Base-by-base conservation (phyloP, 1,140 invertebrate species). In the Drosophila kurseongensis region DNA sequence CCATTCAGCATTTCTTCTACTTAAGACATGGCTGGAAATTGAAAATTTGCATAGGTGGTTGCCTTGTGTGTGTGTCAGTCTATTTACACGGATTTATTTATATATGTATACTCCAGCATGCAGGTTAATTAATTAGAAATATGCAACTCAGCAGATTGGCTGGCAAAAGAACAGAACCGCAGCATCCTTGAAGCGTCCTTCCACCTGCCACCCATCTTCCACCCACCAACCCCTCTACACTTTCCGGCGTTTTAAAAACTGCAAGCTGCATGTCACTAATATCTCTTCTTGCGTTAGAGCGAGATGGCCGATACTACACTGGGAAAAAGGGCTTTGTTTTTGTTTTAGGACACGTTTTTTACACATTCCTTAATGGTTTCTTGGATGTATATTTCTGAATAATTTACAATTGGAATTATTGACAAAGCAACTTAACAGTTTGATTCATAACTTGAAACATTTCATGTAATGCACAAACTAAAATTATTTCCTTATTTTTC, bases 121-220 rank as follows among this genome's bases (percentile, higher is more conserved):
- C 80, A 78, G 80, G 71, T 78, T 83, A 83, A 83, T 83, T 83
- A 83, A 83, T 83, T 78, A 78, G 80, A 83, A 83, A 83, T 83
- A 83, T 83, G 80, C 75, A 84, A 71, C 55, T 41, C 47, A 61
- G 76, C 65, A 80, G 83, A 84, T 84, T 80, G 80, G 55, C 65
- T 83, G 47, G 57, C 71, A 78, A 75, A 78, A 63, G 44, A 63
- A 80, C 56, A 27, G 45, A 42, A 51, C 65, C 65, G 9, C 65
- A 63, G 29, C 65, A 68, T 68, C 59, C 59, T 68, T 65, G 60
- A 65, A 65, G 38, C 42, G 50, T 65, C 65, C 45, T 63, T 63
- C 35, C 27, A 23, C 27, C 40, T 27, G 32, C 16, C 4, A 13
- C 5, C 14, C 42, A 13, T 9, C 47, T 7, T 7, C 38, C 18